Evolutionary conservation across 2,888 invertebrate genomes (phyloP).

Genomic region (Syrista parreyssii): DNA sequence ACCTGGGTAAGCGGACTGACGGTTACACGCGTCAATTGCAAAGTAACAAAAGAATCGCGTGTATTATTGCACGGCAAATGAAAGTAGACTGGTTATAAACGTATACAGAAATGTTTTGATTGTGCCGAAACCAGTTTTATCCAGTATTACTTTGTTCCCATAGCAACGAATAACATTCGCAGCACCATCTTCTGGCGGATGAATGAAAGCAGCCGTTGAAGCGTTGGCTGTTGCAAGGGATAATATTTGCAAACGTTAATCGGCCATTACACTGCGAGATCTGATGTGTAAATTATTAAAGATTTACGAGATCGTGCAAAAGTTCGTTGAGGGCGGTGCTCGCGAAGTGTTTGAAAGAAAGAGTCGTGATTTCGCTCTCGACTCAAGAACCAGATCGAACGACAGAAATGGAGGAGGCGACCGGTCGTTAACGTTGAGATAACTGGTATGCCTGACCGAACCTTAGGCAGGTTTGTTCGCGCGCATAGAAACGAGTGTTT

Average conservation of each 20-base stretch:
- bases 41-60: not conserved
- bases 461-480: not conserved
- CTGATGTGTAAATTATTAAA: too few relatives aligned
- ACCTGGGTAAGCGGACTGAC: not conserved
- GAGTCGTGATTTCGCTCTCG: not conserved
- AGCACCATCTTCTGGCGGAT: not conserved
- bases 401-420: not conserved
- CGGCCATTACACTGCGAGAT: too few relatives aligned
- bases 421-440: not conserved
- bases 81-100: not conserved
- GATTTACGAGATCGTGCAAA: too few relatives aligned
- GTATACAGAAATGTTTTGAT: not conserved
- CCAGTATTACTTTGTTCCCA: not conserved
- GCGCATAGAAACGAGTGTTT: not conserved
- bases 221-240: too few relatives aligned
- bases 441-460: not conserved
- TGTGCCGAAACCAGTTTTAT: not conserved
- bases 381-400: not conserved
- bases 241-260: too few relatives aligned
- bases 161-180: not conserved
- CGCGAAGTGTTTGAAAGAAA: not conserved
- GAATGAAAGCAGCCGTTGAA: too few relatives aligned
- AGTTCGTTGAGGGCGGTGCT: not conserved
- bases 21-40: not conserved
- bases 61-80: not conserved